These are phyloP conservation scores for Resseliella maxima DNA, from an alignment of 2,888 invertebrate species.

Conservation along the genomic window DNA sequence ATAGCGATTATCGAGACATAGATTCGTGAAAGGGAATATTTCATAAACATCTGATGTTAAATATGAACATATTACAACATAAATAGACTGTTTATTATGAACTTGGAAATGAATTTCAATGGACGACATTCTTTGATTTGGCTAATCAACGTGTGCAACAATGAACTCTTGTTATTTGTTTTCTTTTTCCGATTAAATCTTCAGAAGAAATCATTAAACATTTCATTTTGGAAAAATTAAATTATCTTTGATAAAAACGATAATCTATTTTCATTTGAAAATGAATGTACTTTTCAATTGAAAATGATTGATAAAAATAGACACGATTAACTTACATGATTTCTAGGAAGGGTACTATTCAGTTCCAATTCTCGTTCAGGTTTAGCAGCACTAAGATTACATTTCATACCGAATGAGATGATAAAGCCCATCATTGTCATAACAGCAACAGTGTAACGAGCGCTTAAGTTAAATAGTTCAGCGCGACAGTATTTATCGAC, in stretches of 20 bases:
- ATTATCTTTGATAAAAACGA: background rate
- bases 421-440: constrained; percentile 90
- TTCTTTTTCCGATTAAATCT: too few relatives aligned
- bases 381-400: constrained; percentile 98
- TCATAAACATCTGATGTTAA: too few relatives aligned
- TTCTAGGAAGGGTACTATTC: constrained; percentile 16
- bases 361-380: background rate
- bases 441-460: constrained; percentile 87
- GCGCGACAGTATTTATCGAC: constrained; percentile 89
- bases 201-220: too few relatives aligned
- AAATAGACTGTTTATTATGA: too few relatives aligned
- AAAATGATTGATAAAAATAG: background rate
- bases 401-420: constrained; percentile 97
- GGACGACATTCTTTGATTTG: too few relatives aligned
- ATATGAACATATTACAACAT: too few relatives aligned
- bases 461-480: constrained; percentile 86
- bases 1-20: constrained; percentile 37
- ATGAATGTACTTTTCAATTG: background rate
- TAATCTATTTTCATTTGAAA: background rate
- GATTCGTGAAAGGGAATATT: constrained; percentile 23
- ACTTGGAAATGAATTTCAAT: too few relatives aligned
- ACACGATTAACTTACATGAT: background rate
- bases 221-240: too few relatives aligned
- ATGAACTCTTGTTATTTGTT: too few relatives aligned
- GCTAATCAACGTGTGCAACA: too few relatives aligned